Base-by-base conservation (phyloP, 2,888 invertebrate species). In the Thyatira batis region DNA sequence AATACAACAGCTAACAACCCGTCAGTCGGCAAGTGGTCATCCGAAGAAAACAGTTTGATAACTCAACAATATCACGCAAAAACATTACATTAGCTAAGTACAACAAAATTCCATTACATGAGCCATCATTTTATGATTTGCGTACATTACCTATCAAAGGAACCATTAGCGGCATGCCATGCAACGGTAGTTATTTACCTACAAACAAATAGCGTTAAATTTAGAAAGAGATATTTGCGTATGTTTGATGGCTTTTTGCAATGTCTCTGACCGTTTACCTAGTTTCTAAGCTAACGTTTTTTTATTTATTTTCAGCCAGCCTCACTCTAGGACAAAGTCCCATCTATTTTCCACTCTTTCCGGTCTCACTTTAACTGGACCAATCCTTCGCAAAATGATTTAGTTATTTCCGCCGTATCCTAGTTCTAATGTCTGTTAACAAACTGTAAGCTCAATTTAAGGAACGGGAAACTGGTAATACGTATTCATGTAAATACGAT, bases 11-110 rank as follows among this genome's bases (percentile, higher is more conserved):
- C 49, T 55, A 50, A 46, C 51, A 3, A 23, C 6, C 21, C 49
- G 57, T 58, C 51, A 59, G 58, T 62, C 30, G 54, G 53, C 59
- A 63, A 58, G 57, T 60, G 60, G 56, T 54, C 69, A 71, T 82
- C 77, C 77, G 76, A 64, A 71, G 78, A 33, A 39, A 76, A 81
- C 72, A 70, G 67, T 55, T 21, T 53, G 61, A 61, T 57, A 59
- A 54, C 58, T 62, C 53, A 55, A 59, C 50, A 51, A 63, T 61
- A 58, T 61, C 56, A 60, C 52, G 56, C 53, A 60, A 55, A 53
- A 58, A 61, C 49, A 45, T 1, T 44, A 57, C 49, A 55, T 58
- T 60, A 61, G 52, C 3, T 13, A 33, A 13, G n/a, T 13, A 13
- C 13, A 13, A 13, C 33, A 13, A 33, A 33, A n/a, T 33, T 33